Percentiles rank a stretch among this genome's conserved stretches.
Conservation (phyloP, 2,113 vertebrate genomes). For the Arizona elegans region DNA sequence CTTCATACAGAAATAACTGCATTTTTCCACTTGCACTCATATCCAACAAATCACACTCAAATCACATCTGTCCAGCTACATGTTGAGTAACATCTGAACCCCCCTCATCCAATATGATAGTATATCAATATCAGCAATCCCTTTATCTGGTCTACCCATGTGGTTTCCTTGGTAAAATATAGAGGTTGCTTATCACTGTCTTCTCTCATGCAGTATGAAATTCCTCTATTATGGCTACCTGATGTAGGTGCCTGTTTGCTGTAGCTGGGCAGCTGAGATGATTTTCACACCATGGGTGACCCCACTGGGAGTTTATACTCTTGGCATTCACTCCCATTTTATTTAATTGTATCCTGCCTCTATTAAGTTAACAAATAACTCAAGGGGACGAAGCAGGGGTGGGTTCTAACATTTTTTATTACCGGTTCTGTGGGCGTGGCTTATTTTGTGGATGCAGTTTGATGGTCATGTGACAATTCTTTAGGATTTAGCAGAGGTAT, state of each 20-base stretch:
- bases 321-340: neutral
- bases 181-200: neutral
- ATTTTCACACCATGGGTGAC: neutral
- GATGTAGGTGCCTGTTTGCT: neutral
- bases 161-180: neutral
- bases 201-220: neutral
- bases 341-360: neutral
- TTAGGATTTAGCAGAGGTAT: no score
- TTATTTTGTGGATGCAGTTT: no score
- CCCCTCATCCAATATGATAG: neutral
- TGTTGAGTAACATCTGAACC: neutral
- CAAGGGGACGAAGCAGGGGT: neutral
- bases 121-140: neutral
- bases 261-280: neutral
- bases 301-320: neutral
- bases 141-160: neutral
- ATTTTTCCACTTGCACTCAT: neutral
- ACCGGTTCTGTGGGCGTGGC: no score
- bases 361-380: neutral
- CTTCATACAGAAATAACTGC: neutral
- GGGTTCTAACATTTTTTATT: no score
- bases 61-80: neutral
- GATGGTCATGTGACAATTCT: no score
- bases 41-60: neutral
- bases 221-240: neutral